Conservation (phyloP, 2,113 vertebrate species). For the Bambusicola thoracicus region DNA sequence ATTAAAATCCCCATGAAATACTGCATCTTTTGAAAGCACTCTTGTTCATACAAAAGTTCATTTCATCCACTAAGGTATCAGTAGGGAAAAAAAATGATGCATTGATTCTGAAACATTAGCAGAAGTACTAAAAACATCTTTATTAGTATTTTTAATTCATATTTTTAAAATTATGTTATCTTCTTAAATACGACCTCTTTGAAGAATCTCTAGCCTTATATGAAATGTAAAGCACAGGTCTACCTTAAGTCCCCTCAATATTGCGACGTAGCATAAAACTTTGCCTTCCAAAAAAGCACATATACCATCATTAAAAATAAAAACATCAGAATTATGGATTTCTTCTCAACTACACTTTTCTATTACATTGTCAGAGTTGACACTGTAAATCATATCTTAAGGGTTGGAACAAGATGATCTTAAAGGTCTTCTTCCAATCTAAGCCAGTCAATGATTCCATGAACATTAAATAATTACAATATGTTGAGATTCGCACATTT, state of each 20-base stretch:
- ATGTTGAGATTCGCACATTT: slow-evolving; percentile 10
- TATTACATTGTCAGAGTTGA: slow-evolving; percentile 42
- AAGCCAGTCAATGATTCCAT: no score
- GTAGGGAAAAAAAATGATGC: neutral
- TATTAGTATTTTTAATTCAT: neutral
- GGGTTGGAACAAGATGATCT: neutral
- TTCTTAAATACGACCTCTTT: slow-evolving; percentile 52
- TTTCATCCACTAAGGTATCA: neutral
- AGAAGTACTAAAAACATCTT: neutral
- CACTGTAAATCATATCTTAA: slow-evolving; percentile 35
- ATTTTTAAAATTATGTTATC: neutral
- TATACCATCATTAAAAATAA: slow-evolving; percentile 29
- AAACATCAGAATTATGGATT: slow-evolving; percentile 49
- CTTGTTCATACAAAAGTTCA: neutral
- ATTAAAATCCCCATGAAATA: neutral
- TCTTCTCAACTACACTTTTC: slow-evolving; percentile 26
- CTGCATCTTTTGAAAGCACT: neutral
- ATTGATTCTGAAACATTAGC: neutral
- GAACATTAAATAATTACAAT: slow-evolving; percentile 32
- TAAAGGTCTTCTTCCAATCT: no score
- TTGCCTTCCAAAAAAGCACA: slow-evolving; percentile 25
- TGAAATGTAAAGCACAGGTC: neutral
- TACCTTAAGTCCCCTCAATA: slow-evolving; percentile 48
- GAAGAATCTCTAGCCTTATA: slow-evolving; percentile 16
- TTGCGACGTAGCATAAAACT: slow-evolving; percentile 34